These are phyloP conservation scores for Xenopus petersii DNA, from an alignment of 2,797 vertebrate genomes.

Conservation along the genomic window DNA sequence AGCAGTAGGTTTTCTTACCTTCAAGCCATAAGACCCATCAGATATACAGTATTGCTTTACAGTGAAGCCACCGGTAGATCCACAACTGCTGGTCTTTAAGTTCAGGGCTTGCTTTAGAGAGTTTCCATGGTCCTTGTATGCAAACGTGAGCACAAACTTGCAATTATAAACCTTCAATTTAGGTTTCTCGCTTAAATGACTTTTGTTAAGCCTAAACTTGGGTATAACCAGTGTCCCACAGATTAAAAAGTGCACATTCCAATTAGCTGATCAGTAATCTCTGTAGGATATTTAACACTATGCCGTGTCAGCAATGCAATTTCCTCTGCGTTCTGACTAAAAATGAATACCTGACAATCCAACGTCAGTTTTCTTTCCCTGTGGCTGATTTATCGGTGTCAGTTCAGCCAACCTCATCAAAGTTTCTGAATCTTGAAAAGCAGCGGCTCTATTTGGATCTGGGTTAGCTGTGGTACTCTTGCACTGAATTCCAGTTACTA, in stretches of 20 bases:
- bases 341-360: background rate
- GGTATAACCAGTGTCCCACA: background rate
- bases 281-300: background rate
- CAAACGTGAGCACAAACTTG: background rate
- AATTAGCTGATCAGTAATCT: background rate
- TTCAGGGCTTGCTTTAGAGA: slow-evolving; percentile 4
- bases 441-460: background rate
- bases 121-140: slow-evolving; percentile 25
- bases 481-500: too few species aligned
- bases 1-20: slow-evolving; percentile 25
- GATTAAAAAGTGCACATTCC: background rate
- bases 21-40: slow-evolving; percentile 44
- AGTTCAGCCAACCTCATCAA: slow-evolving; percentile 10
- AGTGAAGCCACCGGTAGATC: slow-evolving; percentile 16
- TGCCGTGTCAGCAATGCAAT: slow-evolving; percentile 1
- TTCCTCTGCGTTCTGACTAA: background rate
- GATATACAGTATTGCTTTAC: slow-evolving; percentile 2
- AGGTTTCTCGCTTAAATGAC: too few species aligned
- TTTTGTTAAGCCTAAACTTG: too few species aligned
- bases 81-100: slow-evolving; percentile 11
- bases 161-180: background rate
- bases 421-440: slow-evolving; percentile 12
- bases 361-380: background rate
- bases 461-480: background rate
- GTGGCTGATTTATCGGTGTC: background rate